Percentiles rank a stretch among this genome's conserved stretches.
phyloP scores from a whole-genome alignment of 2,888 invertebrate species.

The Sinodicranocentrus sp. region DNA sequence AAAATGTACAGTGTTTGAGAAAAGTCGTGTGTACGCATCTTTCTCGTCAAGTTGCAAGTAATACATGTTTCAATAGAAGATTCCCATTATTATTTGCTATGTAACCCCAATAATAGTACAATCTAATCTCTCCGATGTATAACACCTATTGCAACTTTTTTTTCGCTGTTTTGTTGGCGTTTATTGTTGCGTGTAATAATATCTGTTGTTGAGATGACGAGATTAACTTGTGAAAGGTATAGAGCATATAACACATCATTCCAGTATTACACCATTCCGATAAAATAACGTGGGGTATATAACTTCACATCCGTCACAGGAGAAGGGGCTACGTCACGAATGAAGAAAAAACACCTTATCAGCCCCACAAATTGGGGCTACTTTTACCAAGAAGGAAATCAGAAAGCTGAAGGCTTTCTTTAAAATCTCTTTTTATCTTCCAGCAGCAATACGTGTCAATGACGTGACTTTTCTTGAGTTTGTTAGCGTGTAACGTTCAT shows the following conservation, averaged over 20 bases:
- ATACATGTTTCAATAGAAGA: slow-evolving; percentile 34
- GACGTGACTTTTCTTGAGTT: slow-evolving; percentile 57
- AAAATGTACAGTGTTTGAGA: not conserved
- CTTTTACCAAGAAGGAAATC: slow-evolving; percentile 27
- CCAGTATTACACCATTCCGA: not conserved
- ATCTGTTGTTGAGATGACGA: slow-evolving; percentile 61
- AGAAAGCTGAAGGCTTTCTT: slow-evolving; percentile 10
- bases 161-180: slow-evolving; percentile 55
- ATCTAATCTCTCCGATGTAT: slow-evolving; percentile 36
- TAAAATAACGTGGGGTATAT: no score
- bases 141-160: slow-evolving; percentile 45
- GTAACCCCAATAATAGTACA: slow-evolving; percentile 53
- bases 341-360: slow-evolving; percentile 22
- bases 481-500: slow-evolving; percentile 59
- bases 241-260: not conserved
- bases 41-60: not conserved
- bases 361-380: slow-evolving; percentile 57
- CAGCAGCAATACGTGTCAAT: slow-evolving; percentile 63
- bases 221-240: slow-evolving; percentile 35
- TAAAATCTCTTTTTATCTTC: slow-evolving; percentile 24
- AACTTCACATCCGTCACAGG: not conserved
- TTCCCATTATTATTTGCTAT: slow-evolving; percentile 67
- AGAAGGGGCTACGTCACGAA: slow-evolving; percentile 36
- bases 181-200: slow-evolving; percentile 69
- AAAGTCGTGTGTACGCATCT: no score